phyloP scores from a whole-genome alignment of 1,140 invertebrate genomes.

The Drosophila murphyi region DNA sequence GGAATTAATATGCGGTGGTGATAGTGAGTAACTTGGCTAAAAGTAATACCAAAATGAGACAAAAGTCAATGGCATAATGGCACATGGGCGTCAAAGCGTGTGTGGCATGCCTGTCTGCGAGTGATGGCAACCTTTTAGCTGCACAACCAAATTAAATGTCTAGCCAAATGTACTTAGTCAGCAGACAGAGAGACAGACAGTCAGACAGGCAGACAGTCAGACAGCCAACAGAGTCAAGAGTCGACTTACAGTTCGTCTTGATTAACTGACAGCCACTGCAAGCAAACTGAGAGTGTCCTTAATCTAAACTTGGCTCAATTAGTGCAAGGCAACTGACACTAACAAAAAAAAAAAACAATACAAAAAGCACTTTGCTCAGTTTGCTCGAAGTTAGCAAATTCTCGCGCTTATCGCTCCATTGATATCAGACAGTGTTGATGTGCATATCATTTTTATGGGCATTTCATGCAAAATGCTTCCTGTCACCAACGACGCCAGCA shows the following conservation, averaged over 20 bases:
- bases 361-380: not conserved
- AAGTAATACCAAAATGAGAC: constrained; percentile 25
- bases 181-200: not conserved
- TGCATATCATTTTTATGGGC: constrained; percentile 81
- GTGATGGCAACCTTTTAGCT: constrained; percentile 76
- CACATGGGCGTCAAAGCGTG: constrained; percentile 2
- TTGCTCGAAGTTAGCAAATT: constrained; percentile 53
- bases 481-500: constrained; percentile 38
- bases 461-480: constrained; percentile 82
- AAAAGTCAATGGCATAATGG: constrained; percentile 64
- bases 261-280: constrained; percentile 45
- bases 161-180: constrained; percentile 55
- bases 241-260: constrained; percentile 47
- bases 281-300: constrained; percentile 7
- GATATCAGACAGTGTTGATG: constrained; percentile 71
- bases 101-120: constrained; percentile 43
- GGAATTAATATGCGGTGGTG: constrained; percentile 64
- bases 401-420: constrained; percentile 62
- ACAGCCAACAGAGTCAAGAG: not conserved
- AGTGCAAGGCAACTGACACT: constrained; percentile 9
- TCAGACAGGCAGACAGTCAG: too few relatives aligned
- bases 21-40: not conserved
- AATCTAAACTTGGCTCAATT: constrained; percentile 42
- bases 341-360: not conserved
- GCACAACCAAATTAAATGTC: constrained; percentile 74